Evolutionary conservation across 2,797 vertebrate species (phyloP).

Genomic region (Macropus fuliginosus): DNA sequence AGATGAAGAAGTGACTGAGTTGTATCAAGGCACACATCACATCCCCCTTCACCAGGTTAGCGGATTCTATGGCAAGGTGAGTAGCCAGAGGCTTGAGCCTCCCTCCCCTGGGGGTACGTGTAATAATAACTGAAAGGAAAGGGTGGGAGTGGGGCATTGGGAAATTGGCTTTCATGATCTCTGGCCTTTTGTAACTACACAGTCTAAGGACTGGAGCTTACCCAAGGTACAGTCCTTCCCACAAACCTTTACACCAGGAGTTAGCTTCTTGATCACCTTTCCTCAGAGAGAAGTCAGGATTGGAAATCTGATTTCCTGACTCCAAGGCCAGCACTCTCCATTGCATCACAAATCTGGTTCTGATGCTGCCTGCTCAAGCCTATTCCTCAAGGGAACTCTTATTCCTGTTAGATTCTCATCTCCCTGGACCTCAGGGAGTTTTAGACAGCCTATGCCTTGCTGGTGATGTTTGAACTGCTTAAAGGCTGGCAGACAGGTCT

Average conservation of each 20-base stretch:
- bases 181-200: background rate
- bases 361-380: background rate
- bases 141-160: background rate
- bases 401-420: background rate
- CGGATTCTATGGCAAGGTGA: conserved; percentile 93
- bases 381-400: background rate
- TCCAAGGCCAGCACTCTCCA: background rate
- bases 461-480: background rate
- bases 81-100: background rate
- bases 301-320: background rate
- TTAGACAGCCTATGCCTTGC: background rate
- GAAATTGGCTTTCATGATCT: too few relatives aligned
- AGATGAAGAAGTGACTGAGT: conserved; percentile 88
- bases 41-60: conserved; percentile 90
- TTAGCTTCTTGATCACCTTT: background rate
- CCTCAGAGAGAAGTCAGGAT: background rate
- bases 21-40: conserved; percentile 90
- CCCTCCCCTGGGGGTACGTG: background rate
- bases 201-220: background rate
- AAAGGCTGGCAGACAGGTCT: background rate
- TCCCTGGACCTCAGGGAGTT: background rate
- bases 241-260: background rate
- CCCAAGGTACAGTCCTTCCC: background rate
- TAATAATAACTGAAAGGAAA: background rate
- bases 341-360: background rate